phyloP scores from a whole-genome alignment of 1,140 invertebrate genomes.

The Stenopsyche tienmushanensis region DNA sequence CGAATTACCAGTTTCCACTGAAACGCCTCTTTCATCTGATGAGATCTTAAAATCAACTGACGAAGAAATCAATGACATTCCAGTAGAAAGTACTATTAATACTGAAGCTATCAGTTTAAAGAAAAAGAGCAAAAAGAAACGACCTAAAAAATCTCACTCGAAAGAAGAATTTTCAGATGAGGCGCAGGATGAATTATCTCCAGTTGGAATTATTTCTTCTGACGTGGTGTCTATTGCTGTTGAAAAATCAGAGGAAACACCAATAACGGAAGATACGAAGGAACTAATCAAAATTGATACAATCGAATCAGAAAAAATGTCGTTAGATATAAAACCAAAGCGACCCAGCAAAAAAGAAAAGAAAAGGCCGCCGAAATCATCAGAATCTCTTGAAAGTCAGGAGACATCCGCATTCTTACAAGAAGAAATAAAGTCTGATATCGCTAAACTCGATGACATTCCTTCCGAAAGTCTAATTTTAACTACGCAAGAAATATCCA shows the following conservation, averaged over 20 bases:
- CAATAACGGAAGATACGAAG: background rate
- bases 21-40: constrained; percentile 5
- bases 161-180: background rate
- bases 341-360: background rate
- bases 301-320: background rate
- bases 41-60: constrained; percentile 21
- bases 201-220: background rate
- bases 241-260: background rate
- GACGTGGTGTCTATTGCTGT: background rate
- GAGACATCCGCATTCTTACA: background rate
- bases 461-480: too few species aligned
- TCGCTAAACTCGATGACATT: background rate
- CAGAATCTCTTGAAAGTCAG: background rate
- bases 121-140: constrained; percentile 13
- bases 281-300: too few species aligned
- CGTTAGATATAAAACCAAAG: background rate
- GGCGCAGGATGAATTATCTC: background rate
- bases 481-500: too few species aligned
- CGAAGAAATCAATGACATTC: constrained; percentile 13
- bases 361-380: background rate
- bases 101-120: background rate
- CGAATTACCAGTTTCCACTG: background rate
- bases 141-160: constrained; percentile 8
- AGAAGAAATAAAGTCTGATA: background rate
- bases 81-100: constrained; percentile 19